Base-by-base conservation (phyloP, 2,888 invertebrate species). In the Agrotis ipsilon region DNA sequence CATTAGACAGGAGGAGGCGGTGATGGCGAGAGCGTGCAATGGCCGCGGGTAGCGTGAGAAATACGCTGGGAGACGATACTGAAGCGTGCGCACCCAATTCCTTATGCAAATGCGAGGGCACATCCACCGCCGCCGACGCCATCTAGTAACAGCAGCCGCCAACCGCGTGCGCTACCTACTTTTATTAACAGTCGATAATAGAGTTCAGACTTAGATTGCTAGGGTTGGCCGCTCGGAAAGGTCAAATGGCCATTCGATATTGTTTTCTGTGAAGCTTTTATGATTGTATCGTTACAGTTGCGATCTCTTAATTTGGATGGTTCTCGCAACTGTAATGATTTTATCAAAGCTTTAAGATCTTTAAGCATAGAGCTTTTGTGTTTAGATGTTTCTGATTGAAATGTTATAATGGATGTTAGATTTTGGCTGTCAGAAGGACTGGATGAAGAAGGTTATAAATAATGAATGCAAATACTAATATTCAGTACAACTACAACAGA, bases 41-140 rank as follows among this genome's bases (percentile, higher is more conserved):
- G 86, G 81, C 80, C 74, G 89, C 86, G 89, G 85, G 92, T 91
- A 93, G 93, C 94, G 94, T 95, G 95, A 95, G 95, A 95, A 94
- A 92, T 90, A 86, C 92, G 89, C 91, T 89, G 86, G 87, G 88
- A 90, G 92, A 89, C 90, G 87, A 88, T 88, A 90, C 88, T 88
- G 88, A 87, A 92, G 93, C 96, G 96, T 96, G 96, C 93, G 92
- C 91, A 90, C 92, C 96, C 96, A 95, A 95, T 94, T 95, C 90
- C 88, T 91, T 93, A 96, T 96, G 95, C 94, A 93, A 96, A 96
- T 96, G 90, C 80, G 83, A 87, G 83, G 84, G 88, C 88, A 90
- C 91, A 89, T 90, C 92, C 88, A 88, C 73, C 63, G 78, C 87
- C 87, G 83, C 86, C 88, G 85, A 83, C 86, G 86, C 83, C 89